These are phyloP conservation scores for Folsomia manolachei DNA, from an alignment of 2,888 invertebrate genomes.

Conservation along the genomic window DNA sequence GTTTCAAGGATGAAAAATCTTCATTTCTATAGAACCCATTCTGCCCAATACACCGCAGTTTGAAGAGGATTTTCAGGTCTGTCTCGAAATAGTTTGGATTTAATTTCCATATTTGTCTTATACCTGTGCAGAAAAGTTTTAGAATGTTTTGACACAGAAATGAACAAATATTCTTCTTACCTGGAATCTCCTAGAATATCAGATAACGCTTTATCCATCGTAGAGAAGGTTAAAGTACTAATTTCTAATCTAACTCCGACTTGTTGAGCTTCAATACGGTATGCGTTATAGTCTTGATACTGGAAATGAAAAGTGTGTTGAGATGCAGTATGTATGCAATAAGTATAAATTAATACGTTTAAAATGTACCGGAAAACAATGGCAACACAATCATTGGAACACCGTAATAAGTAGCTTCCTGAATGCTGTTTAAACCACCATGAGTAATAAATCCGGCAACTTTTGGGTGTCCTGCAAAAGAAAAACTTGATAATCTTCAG, in stretches of 20 bases:
- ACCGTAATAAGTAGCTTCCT: constrained; percentile 46
- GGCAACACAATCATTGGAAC: constrained; percentile 43
- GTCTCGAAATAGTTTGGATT: constrained; percentile 38
- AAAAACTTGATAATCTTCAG: too few species aligned
- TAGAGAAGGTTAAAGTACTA: constrained; percentile 27
- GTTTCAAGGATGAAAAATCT: constrained; percentile 39
- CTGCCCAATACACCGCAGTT: constrained; percentile 46
- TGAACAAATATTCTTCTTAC: too few species aligned
- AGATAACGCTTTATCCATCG: constrained; percentile 35
- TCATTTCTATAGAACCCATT: constrained; percentile 46
- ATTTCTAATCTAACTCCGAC: constrained; percentile 45
- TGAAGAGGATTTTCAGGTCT: constrained; percentile 40
- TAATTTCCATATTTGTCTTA: constrained; percentile 40
- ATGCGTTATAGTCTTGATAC: constrained; percentile 48
- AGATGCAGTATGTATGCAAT: neutral
- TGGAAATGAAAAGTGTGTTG: constrained; percentile 40
- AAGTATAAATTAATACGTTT: neutral
- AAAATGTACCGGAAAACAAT: constrained; percentile 30
- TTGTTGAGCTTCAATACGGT: constrained; percentile 43
- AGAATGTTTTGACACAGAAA: too few species aligned
- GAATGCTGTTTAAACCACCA: constrained; percentile 45
- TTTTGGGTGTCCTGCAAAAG: constrained; percentile 46
- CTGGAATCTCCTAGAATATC: constrained; percentile 36
- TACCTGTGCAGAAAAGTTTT: too few species aligned
- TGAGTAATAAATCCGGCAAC: constrained; percentile 42